phyloP scores from a whole-genome alignment of 2,888 invertebrate genomes.

The Cistogaster globosa region DNA sequence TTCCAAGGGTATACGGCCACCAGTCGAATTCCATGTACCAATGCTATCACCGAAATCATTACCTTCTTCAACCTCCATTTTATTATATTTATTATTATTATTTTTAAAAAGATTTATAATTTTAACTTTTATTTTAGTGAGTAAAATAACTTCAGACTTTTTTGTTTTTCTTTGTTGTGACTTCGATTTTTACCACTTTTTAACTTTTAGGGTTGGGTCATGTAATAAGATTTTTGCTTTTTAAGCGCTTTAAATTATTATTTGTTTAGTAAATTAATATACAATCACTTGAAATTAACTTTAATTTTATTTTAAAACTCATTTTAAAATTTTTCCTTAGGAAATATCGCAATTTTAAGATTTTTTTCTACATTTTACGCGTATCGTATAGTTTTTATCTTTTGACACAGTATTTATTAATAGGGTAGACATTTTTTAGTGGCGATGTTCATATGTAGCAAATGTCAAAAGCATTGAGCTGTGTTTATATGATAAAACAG shows the following conservation, averaged over 20 bases:
- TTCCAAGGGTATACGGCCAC: conserved; percentile 86
- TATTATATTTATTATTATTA: neutral
- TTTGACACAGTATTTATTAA: conserved; percentile 31
- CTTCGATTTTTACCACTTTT: conserved; percentile 73
- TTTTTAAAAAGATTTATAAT: no score
- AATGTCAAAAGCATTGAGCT: neutral
- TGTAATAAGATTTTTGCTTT: conserved; percentile 44
- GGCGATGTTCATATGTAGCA: conserved; percentile 48
- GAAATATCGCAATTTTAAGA: conserved; percentile 25
- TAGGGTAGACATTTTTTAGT: conserved; percentile 43
- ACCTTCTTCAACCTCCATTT: conserved; percentile 76
- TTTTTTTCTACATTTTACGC: conserved; percentile 59
- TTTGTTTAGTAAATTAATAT: conserved; percentile 27
- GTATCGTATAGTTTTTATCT: conserved; percentile 51
- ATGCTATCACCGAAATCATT: conserved; percentile 75
- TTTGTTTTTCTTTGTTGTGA: conserved; percentile 63
- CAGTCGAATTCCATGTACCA: conserved; percentile 86
- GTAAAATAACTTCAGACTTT: conserved; percentile 14
- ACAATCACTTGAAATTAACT: conserved; percentile 27
- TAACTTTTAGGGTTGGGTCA: conserved; percentile 68
- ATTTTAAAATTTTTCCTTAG: conserved; percentile 43
- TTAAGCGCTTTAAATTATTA: conserved; percentile 37
- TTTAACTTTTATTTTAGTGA: conserved; percentile 23
- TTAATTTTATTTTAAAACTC: conserved; percentile 52
- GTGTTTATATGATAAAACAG: conserved; percentile 34